Base-by-base conservation (phyloP, 2,888 invertebrate genomes). In the Oscheius sp. region DNA sequence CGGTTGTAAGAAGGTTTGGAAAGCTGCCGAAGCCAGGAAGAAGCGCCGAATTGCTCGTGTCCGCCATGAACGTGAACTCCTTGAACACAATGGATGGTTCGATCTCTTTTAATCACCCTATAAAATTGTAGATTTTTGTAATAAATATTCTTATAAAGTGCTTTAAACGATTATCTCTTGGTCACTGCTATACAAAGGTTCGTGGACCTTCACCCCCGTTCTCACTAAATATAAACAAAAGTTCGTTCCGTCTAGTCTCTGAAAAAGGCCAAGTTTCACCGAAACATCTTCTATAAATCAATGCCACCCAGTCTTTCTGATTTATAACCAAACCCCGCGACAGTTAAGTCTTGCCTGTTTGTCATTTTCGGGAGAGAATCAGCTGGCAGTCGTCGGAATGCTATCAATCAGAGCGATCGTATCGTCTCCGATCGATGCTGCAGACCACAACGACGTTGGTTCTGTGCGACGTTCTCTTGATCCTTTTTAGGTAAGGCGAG, bases 1-100 rank as follows among this genome's bases (percentile, higher is more conserved):
- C 1, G 74, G 73, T 45, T 83, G 83, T 74, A 79, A 76, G 56
- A 73, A 73, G 21, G 55, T 77, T 49, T 77, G 72, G 56, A 41
- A 46, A 21, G 61, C 59, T 23, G 58, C 59, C 2, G 41, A 61
- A 18, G 41, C 61, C 7, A 23, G 41, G 12, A 41, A 58, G 27
- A 58, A 29, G 58, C 58, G 58, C 35, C 58, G 58, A 2, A 21
- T 29, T 29, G 27, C 43, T 43, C 61, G 61, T 41, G 12, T 45
- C 21, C 63, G 63, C 25, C 63, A 35, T 9, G 35, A 35, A 35
- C 35, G 35, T 35, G 35, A 35, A 35, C 35, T 35, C 9, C 35
- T 35, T 35, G 59, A 16, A 59, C 29, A n/a, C n/a, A n/a, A 29
- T 16, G 23, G 63, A 25, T 45, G 63, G 18, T 41, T 35, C 25